Base-by-base conservation (phyloP, 2,888 invertebrate genomes). In the Platerodrilus igneus region DNA sequence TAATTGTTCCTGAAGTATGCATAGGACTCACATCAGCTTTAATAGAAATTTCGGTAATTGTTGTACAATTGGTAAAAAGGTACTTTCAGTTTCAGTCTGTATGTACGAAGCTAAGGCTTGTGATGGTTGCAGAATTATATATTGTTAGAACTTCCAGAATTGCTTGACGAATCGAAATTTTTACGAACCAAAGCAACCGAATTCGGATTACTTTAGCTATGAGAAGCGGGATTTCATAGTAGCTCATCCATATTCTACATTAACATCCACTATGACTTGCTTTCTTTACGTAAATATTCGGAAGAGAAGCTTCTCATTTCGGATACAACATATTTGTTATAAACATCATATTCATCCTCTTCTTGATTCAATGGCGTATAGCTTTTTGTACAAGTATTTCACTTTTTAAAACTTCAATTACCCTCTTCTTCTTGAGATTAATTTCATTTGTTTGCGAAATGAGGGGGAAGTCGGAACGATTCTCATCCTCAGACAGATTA, bases 331-430 rank as follows among this genome's bases (percentile, higher is more conserved):
- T 37, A 45, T 32, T 45, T 40, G 1, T 37, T 37, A 28, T 37
- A 45, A 41, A 45, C 17, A 16, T 36, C 44, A 37, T 40, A 41
- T 14, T 33, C 18, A 45, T 45, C 45, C 13, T 45, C 45, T 37
- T 36, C 16, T 37, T 45, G 33, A 11, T 22, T 30, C 14, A 43
- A 35, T 17, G 17, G 13, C 29, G 20, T 34, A 34, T 6, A 19
- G 17, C 37, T 41, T 32, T 37, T 25, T 41, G 3, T 9, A 21
- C 15, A n/a, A 23, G 3, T 26, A 27, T 6, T 19, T 35, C 18
- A 35, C n/a, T n/a, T n/a, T n/a, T 11, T 11, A 13, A 19, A 7
- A 2, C 21, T 11, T 32, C 11, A 21, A 2, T 32, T 32, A 13
- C 21, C n/a, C 15, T 32, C 10, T n/a, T 19, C n/a, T n/a, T 14